phyloP scores from a whole-genome alignment of 2,888 invertebrate species.

The Cistogaster globosa region DNA sequence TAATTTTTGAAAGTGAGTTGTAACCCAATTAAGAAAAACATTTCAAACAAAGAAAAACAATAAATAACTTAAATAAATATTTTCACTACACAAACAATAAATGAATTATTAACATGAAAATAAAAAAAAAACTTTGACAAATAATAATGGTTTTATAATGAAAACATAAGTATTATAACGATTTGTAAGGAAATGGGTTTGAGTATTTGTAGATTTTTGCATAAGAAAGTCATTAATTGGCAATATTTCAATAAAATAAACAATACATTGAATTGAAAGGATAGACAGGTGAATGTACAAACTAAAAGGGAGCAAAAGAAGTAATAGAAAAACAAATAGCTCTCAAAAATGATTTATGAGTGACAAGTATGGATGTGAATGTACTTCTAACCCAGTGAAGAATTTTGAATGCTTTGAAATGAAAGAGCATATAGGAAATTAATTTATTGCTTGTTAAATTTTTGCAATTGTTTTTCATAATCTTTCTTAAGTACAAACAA shows the following conservation, averaged over 20 bases:
- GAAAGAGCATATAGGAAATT: not conserved
- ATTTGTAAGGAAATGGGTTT: not conserved
- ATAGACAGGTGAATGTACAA: not conserved
- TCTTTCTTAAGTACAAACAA: too few relatives aligned
- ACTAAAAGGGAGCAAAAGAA: not conserved
- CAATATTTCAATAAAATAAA: slow-evolving; percentile 57
- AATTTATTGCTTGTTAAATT: not conserved
- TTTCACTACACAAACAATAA: slow-evolving; percentile 43
- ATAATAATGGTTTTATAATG: slow-evolving; percentile 55
- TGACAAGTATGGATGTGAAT: slow-evolving; percentile 31
- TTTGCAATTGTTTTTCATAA: too few relatives aligned
- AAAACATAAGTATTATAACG: not conserved
- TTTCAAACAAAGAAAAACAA: slow-evolving; percentile 21
- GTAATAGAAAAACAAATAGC: slow-evolving; percentile 38
- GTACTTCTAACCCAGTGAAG: not conserved
- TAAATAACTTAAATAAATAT: slow-evolving; percentile 58
- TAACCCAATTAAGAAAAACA: not conserved
- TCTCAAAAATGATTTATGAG: slow-evolving; percentile 63
- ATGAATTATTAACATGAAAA: slow-evolving; percentile 38
- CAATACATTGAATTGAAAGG: slow-evolving; percentile 33
- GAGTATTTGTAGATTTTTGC: not conserved
- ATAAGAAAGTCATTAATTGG: slow-evolving; percentile 46
- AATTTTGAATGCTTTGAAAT: not conserved
- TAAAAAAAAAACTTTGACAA: slow-evolving; percentile 40
- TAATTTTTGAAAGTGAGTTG: not conserved